phyloP scores from a whole-genome alignment of 2,888 invertebrate genomes.

The Hypercompe scribonia region DNA sequence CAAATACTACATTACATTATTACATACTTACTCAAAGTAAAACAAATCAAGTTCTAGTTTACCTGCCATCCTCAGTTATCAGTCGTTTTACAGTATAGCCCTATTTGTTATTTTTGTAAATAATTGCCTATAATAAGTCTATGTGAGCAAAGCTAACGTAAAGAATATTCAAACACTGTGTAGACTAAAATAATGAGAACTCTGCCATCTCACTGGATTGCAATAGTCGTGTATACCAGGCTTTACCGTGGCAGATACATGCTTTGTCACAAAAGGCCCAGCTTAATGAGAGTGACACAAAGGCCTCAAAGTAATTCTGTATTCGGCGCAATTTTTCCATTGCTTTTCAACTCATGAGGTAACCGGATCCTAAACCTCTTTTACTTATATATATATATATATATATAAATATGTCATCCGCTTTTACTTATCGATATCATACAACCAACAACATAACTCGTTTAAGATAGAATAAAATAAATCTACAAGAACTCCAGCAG shows the following conservation, averaged over 20 bases:
- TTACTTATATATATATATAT: too few species aligned
- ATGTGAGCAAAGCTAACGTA: neutral
- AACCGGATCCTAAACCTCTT: too few species aligned
- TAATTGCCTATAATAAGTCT: neutral
- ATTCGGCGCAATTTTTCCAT: too few species aligned
- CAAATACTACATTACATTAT: neutral
- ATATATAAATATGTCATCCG: too few species aligned
- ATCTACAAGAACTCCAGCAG: neutral
- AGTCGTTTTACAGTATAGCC: too few species aligned
- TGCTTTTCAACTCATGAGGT: too few species aligned
- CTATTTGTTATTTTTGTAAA: neutral
- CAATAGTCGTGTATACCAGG: too few species aligned
- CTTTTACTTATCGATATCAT: neutral
- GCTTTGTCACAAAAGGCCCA: too few species aligned
- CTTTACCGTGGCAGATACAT: too few species aligned
- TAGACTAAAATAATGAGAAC: neutral
- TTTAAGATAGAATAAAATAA: neutral
- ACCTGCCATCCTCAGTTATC: neutral
- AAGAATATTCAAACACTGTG: neutral
- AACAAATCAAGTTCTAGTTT: neutral
- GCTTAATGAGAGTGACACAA: too few species aligned
- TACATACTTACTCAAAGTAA: neutral
- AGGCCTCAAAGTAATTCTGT: too few species aligned
- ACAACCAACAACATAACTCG: neutral
- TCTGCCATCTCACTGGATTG: neutral